Evolutionary conservation across 1,140 invertebrate genomes (phyloP).

Genomic region (Zaprionus vittiger): DNA sequence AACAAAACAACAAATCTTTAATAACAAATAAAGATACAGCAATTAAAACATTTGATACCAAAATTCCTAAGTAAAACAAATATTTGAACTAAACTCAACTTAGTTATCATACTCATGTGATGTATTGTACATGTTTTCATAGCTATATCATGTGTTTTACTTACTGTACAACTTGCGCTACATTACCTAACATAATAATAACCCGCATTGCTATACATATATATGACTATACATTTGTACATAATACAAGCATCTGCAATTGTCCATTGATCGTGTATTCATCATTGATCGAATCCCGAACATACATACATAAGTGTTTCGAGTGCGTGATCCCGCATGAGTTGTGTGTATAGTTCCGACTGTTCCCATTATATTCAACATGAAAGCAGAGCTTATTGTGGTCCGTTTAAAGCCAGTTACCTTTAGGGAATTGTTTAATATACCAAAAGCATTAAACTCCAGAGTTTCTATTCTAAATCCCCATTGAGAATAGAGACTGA

Average conservation of each 20-base stretch:
- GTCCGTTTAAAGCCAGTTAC: background rate
- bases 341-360: background rate
- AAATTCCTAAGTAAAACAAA: constrained; percentile 29
- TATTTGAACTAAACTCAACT: constrained; percentile 8
- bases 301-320: constrained; percentile 2
- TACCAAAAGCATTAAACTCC: background rate
- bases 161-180: constrained; percentile 57
- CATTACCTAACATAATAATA: constrained; percentile 36
- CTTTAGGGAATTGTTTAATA: background rate
- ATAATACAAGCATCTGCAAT: constrained; percentile 23
- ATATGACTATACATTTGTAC: constrained; percentile 42
- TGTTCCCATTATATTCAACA: background rate
- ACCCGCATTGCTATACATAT: constrained; percentile 52
- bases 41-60: constrained; percentile 68
- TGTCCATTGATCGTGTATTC: constrained; percentile 3
- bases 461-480: constrained; percentile 1
- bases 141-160: constrained; percentile 64
- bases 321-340: constrained; percentile 4
- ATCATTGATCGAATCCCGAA: constrained; percentile 3
- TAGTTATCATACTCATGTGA: constrained; percentile 44
- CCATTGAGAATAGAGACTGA: constrained; percentile 8
- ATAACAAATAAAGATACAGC: constrained; percentile 40
- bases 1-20: constrained; percentile 51
- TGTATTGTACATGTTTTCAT: background rate
- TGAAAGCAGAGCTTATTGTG: background rate